Evolutionary conservation across 2,113 vertebrate genomes (phyloP), one percentile per base, ranked within the genome.

Genomic region (Pongo pygmaeus): DNA sequence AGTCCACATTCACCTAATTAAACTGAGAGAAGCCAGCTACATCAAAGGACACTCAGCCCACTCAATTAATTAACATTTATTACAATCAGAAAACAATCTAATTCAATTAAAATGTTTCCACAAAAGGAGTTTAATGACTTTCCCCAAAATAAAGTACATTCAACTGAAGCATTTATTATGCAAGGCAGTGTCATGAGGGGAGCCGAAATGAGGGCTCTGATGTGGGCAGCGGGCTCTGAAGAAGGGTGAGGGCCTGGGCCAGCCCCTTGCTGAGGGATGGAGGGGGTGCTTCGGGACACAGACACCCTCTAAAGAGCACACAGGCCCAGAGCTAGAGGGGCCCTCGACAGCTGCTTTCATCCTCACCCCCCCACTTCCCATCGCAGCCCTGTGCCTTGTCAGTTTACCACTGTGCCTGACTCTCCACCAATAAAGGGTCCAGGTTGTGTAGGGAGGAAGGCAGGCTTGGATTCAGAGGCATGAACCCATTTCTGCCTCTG

Each of bases 21-120:
- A 93, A 84, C 67, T 32, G 0, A 89, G 86, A 97, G 97, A 81
- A 97, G 97, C 43, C 91, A 92, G 72, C 74, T 87, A 77, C 91
- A 96, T 96, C 61, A 97, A 97, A 98, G 97, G 97, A 95, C 87
- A 97, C 92, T 38, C 43, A 17, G 8, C 98, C 96, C 93, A 95
- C 88, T 97, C 97, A 97, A 97, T 96, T 98, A 98, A 98, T 98
- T 98, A 97, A 95, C 97, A 95, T 97, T 98, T 98, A 97, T 96
- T 98, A 97, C 95, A 1, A 22, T 86, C 96, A 97, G 96, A 94
- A 97, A 97, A 97, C 86, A 98, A 52, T 97, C 23, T 1, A 89
- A 98, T 94, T 97, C 96, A 98, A 97, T 97, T 96, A 98, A 96
- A 98, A 93, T 87, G 81, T 96, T 98, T 98, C 95, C 96, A 94